These are phyloP conservation scores for Fulmarus glacialis DNA, from an alignment of 2,113 vertebrate genomes.

Conservation along the genomic window DNA sequence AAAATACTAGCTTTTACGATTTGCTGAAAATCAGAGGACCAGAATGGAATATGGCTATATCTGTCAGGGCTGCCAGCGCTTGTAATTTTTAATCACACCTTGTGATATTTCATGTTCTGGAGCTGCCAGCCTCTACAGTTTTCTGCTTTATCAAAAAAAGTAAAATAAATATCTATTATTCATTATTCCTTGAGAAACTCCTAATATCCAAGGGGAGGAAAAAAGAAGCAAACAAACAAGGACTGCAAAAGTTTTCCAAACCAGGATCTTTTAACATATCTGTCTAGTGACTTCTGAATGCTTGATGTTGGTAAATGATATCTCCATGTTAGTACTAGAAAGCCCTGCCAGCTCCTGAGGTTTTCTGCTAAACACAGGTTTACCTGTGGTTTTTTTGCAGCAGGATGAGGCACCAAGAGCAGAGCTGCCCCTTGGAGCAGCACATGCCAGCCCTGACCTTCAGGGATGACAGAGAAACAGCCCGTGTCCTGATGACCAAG, in stretches of 20 bases:
- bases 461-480: not conserved
- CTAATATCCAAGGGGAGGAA: not conserved
- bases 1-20: not conserved
- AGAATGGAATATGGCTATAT: fast-evolving
- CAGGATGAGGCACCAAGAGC: not conserved
- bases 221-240: not conserved
- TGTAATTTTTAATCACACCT: not conserved
- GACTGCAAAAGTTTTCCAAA: not conserved
- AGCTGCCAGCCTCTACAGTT: not conserved
- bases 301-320: not conserved
- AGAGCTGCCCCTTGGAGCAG: not conserved
- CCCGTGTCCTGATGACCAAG: not conserved
- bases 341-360: not conserved
- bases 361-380: not conserved
- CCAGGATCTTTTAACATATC: not conserved
- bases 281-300: not conserved
- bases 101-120: not conserved
- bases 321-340: not conserved
- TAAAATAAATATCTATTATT: not conserved
- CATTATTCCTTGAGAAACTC: not conserved
- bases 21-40: not conserved
- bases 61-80: fast-evolving
- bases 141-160: not conserved
- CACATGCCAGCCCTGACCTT: not conserved
- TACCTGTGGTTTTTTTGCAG: not conserved